Conservation (phyloP, 2,888 invertebrate genomes). For the Erebia ligea region DNA sequence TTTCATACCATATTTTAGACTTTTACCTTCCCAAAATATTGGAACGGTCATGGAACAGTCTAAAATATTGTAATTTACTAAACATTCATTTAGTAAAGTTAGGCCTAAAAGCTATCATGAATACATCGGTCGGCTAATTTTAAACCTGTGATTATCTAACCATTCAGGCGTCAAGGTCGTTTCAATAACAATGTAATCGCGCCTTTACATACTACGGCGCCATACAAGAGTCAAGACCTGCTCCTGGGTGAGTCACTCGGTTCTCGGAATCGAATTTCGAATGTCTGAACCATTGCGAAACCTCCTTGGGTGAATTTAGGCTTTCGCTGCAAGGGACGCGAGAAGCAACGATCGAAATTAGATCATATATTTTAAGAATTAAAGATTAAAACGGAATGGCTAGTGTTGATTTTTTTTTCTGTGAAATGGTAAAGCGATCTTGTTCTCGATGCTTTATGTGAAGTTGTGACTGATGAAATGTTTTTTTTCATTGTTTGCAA, state of each 20-base stretch:
- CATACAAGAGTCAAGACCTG: slow-evolving; percentile 67
- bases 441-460: slow-evolving; percentile 4
- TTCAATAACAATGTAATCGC: slow-evolving; percentile 27
- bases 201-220: slow-evolving; percentile 44
- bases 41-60: neutral
- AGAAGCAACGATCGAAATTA: neutral
- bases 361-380: neutral
- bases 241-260: slow-evolving; percentile 63
- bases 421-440: neutral
- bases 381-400: neutral
- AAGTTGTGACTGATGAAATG: slow-evolving; percentile 18
- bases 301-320: slow-evolving; percentile 45
- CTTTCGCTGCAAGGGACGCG: slow-evolving; percentile 34
- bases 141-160: slow-evolving; percentile 11
- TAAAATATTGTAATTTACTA: neutral
- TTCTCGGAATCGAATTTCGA: slow-evolving; percentile 66
- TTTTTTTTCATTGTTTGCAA: too few relatives aligned
- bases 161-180: slow-evolving; percentile 15
- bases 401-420: neutral
- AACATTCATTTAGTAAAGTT: neutral
- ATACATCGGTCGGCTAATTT: neutral
- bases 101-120: neutral
- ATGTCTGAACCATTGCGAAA: slow-evolving; percentile 63
- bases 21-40: too few relatives aligned
- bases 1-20: too few relatives aligned